These are phyloP conservation scores for Drosophila diplacantha DNA, from an alignment of 2,888 invertebrate species.

Conservation along the genomic window DNA sequence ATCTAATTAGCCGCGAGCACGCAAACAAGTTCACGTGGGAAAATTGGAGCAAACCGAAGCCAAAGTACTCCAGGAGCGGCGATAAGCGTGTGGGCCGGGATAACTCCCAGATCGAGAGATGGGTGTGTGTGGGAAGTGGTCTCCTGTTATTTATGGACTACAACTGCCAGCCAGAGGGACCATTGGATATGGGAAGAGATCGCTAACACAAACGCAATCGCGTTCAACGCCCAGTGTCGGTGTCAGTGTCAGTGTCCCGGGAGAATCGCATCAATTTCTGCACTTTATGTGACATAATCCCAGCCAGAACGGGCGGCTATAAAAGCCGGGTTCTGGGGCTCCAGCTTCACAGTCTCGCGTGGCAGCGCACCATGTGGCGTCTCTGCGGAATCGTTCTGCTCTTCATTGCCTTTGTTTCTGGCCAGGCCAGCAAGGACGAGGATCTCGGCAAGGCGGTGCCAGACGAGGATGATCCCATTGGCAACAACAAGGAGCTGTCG, in stretches of 20 bases:
- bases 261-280: slow-evolving; percentile 59
- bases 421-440: slow-evolving; percentile 6
- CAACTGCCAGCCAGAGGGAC: slow-evolving; percentile 22
- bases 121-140: slow-evolving; percentile 75
- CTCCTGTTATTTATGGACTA: slow-evolving; percentile 62
- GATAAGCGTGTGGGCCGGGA: slow-evolving; percentile 19
- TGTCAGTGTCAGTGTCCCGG: slow-evolving; percentile 24
- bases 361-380: slow-evolving; percentile 44
- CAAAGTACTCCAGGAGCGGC: slow-evolving; percentile 28
- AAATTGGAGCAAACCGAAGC: slow-evolving; percentile 61
- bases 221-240: slow-evolving; percentile 44
- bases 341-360: slow-evolving; percentile 46
- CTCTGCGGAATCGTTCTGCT: slow-evolving; percentile 27
- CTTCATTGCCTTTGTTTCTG: slow-evolving; percentile 22
- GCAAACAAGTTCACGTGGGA: slow-evolving; percentile 76
- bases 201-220: slow-evolving; percentile 7
- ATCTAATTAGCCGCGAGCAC: slow-evolving; percentile 74
- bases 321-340: slow-evolving; percentile 47
- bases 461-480: slow-evolving; percentile 46
- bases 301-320: slow-evolving; percentile 44
- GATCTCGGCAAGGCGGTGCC: slow-evolving; percentile 38
- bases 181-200: slow-evolving; percentile 67
- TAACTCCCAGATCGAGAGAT: slow-evolving; percentile 18
- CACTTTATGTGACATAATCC: slow-evolving; percentile 54
- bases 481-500: slow-evolving; percentile 74